phyloP scores from a whole-genome alignment of 2,113 vertebrate species.

The Syngnathus typhle region DNA sequence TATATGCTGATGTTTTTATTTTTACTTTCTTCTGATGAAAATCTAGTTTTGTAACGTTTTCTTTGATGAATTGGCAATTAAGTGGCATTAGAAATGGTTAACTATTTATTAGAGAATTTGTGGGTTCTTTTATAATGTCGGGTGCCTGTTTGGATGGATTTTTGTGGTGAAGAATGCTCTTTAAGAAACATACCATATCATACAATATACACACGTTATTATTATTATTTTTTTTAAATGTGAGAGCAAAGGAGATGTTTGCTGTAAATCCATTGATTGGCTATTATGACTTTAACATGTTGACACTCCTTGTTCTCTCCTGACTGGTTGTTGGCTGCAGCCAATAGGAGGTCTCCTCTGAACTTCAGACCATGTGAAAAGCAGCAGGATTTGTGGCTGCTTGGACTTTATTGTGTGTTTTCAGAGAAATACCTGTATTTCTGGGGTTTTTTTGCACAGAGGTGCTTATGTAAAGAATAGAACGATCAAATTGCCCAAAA shows the following conservation, averaged over 20 bases:
- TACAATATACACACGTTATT: not conserved
- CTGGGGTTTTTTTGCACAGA: constrained; percentile 32
- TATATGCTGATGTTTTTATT: not conserved
- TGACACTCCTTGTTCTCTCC: constrained; percentile 11
- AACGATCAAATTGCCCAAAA: constrained; percentile 21
- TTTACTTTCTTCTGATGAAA: not conserved
- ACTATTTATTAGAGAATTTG: not conserved
- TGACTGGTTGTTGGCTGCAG: constrained; percentile 31
- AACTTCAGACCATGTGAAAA: constrained; percentile 24
- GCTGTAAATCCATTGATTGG: not conserved
- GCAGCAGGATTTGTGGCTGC: constrained; percentile 1
- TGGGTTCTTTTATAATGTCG: not conserved
- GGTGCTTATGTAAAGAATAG: constrained; percentile 43
- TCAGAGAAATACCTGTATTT: not conserved
- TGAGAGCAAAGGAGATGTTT: not conserved
- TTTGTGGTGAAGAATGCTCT: not conserved
- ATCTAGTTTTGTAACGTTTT: not conserved
- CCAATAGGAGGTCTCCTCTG: constrained; percentile 35
- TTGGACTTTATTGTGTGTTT: constrained; percentile 5
- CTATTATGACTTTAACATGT: constrained; percentile 30
- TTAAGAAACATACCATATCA: not conserved
- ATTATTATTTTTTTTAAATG: not conserved
- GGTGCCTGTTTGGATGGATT: no score
- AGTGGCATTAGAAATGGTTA: no score
- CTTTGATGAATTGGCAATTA: not conserved